Evolutionary conservation across 2,888 invertebrate genomes (phyloP), one percentile per base, ranked within the genome.

Genomic region (Cerastis leucographa): DNA sequence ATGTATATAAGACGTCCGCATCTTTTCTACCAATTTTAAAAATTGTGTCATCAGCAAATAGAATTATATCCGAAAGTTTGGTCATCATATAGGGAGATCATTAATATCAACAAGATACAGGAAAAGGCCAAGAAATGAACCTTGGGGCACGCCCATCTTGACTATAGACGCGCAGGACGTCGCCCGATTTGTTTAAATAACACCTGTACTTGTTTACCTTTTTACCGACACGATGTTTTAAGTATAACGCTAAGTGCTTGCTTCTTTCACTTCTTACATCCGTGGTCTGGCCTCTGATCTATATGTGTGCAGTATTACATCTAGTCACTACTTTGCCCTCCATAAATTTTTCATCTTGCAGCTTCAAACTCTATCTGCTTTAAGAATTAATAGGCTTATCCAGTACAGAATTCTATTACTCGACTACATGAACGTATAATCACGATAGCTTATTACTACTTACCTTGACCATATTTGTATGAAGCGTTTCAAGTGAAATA

Each of bases 401-500:
- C 42, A 44, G 71, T 29, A 59, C 65, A 76, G 66, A 64, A 62
- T 76, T 62, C 22, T 69, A 69, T 75, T 29, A 62, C 40, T 44
- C 64, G 35, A 44, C 51, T 44, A 71, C 72, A 72, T 67, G 71
- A 71, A 77, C 76, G 75, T 80, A 71, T 86, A 81, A 82, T 82
- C 79, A 81, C 81, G 68, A 84, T 71, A 64, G 71, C 76, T 78
- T 78, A 84, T 87, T 81, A 80, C 76, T 67, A 56, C 79, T 88
- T 88, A 88, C 80, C 78, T 85, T 82, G 61, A 76, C 86, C 89
- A 88, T 87, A 86, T 90, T 85, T 80, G 88, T 84, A 82, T 84
- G 78, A 85, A 73, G 74, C 74, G 80, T 83, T 84, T 80, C 81
- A 80, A 89, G 90, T 90, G 88, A 91, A 89, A 90, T 90, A 88